A percentile compares a stretch with the other conserved stretches of the same genome.
Conservation (phyloP, 2,113 vertebrate species). For the Irena cyanogastra region DNA sequence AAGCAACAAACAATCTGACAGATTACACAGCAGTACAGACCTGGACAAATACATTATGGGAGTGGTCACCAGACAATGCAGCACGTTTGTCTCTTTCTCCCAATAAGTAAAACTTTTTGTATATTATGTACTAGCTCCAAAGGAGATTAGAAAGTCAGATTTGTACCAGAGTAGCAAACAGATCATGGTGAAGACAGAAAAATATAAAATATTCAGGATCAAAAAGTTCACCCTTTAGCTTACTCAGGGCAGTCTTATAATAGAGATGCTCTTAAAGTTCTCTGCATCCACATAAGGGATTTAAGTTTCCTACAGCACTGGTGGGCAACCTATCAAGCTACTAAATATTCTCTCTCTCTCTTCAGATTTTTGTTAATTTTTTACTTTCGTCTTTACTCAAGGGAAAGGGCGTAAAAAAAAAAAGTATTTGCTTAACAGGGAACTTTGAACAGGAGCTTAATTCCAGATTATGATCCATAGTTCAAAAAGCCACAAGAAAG, state of each 20-base stretch:
- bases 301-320: neutral
- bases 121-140: neutral
- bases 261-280: neutral
- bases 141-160: neutral
- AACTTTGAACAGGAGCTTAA: neutral
- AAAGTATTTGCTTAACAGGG: rapidly evolving
- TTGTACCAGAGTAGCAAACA: neutral
- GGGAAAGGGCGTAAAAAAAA: neutral
- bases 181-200: neutral
- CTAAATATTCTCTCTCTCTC: neutral
- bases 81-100: neutral
- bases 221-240: neutral
- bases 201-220: neutral
- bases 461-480: neutral
- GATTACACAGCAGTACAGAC: neutral
- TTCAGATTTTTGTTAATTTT: neutral
- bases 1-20: neutral
- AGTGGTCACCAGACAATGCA: neutral
- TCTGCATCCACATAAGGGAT: neutral
- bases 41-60: neutral
- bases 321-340: neutral
- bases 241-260: neutral
- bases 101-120: neutral
- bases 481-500: neutral
- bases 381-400: neutral